phyloP scores from a whole-genome alignment of 2,888 invertebrate species.

The Xestia c-nigrum region DNA sequence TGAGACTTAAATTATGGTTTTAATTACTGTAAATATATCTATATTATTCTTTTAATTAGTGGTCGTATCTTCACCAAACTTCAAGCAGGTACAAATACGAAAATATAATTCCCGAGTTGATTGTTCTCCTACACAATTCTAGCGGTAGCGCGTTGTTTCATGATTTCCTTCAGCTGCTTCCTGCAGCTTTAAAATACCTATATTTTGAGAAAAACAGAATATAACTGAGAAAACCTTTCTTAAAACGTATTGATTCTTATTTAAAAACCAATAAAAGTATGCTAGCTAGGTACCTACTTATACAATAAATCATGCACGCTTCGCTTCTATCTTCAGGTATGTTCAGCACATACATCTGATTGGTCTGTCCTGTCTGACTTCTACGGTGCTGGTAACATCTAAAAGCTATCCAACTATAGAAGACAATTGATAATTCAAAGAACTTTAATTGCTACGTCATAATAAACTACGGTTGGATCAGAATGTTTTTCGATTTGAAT shows the following conservation, averaged over 20 bases:
- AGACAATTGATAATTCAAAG: constrained; percentile 6
- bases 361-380: not conserved
- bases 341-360: not conserved
- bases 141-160: not conserved
- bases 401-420: constrained; percentile 17
- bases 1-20: constrained; percentile 12
- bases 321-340: not conserved
- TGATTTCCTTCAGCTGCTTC: not conserved
- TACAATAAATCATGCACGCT: not conserved
- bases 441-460: constrained; percentile 4
- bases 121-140: not conserved
- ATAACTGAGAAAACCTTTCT: not conserved
- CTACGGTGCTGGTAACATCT: not conserved
- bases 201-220: not conserved
- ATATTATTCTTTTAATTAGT: not conserved
- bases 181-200: not conserved
- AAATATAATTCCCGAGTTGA: not conserved
- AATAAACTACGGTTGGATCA: constrained; percentile 11
- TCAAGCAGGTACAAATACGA: not conserved
- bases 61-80: not conserved
- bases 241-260: not conserved
- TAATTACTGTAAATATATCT: constrained; percentile 24
- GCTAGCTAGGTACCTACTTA: not conserved
- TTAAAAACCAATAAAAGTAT: too few relatives aligned
- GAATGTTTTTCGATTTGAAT: constrained; percentile 14